phyloP scores from a whole-genome alignment of 2,797 vertebrate species.

The Taeniopygia guttata region DNA sequence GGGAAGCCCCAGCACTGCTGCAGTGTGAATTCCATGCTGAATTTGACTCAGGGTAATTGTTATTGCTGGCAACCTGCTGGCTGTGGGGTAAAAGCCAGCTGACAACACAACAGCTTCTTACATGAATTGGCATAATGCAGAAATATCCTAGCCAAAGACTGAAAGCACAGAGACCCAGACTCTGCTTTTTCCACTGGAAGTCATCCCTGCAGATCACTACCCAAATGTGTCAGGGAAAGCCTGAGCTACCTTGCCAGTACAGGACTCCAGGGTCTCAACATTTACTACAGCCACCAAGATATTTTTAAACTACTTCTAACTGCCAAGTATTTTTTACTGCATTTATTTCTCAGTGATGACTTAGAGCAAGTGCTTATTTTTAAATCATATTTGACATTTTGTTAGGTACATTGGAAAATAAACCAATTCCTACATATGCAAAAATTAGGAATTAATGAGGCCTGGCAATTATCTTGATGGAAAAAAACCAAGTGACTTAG shows the following conservation, averaged over 20 bases:
- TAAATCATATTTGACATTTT: slow-evolving; percentile 34
- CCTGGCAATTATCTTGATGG: slow-evolving; percentile 15
- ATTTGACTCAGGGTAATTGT: slow-evolving; percentile 4
- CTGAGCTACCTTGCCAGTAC: background rate
- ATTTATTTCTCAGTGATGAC: background rate
- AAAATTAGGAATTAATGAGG: slow-evolving; percentile 39
- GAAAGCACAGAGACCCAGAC: background rate
- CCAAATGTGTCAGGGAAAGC: background rate
- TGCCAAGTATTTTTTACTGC: background rate
- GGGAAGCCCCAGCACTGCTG: background rate
- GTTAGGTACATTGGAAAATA: slow-evolving; percentile 23
- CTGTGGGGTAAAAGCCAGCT: slow-evolving; percentile 16
- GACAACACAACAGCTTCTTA: slow-evolving; percentile 10
- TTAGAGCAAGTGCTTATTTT: slow-evolving; percentile 20
- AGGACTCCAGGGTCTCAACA: background rate
- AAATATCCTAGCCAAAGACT: background rate
- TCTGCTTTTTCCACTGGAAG: background rate
- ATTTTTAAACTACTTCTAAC: background rate
- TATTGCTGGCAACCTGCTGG: slow-evolving; percentile 15
- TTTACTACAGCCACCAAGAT: background rate
- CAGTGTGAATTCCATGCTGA: background rate
- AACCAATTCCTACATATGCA: slow-evolving; percentile 13
- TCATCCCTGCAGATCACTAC: background rate
- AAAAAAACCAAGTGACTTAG: slow-evolving; percentile 36
- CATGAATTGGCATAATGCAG: background rate